Percentiles rank a stretch among this genome's conserved stretches.
Evolutionary conservation across 2,113 vertebrate genomes (phyloP).

Genomic region (Colaptes auratus): DNA sequence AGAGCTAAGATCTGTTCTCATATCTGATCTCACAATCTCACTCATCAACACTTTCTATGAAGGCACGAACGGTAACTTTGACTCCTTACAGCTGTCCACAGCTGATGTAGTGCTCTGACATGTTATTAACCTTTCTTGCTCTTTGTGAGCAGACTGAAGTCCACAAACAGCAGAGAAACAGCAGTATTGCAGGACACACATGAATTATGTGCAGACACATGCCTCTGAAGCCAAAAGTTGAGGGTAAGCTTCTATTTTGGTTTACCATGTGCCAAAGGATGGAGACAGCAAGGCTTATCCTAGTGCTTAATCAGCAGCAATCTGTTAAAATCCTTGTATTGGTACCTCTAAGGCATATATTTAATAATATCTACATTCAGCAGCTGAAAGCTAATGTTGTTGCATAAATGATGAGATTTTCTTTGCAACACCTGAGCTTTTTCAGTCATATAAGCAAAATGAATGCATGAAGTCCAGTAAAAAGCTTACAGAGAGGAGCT

Average conservation of each 20-base stretch:
- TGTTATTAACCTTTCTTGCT: neutral
- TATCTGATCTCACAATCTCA: neutral
- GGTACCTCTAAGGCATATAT: neutral
- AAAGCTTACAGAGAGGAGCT: neutral
- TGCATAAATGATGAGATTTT: neutral
- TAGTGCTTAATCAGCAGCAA: neutral
- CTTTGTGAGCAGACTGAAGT: neutral
- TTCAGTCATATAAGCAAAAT: neutral
- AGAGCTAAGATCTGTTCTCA: neutral
- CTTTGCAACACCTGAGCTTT: neutral
- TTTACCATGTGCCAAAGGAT: rapidly evolving
- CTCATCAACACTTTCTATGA: neutral
- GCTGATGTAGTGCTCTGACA: neutral
- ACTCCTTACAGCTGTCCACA: neutral
- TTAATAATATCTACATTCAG: neutral
- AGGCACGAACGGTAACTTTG: neutral
- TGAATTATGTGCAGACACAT: rapidly evolving
- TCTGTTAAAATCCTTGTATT: neutral
- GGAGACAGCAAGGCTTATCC: neutral
- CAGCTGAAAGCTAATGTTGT: neutral
- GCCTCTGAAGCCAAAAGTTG: neutral
- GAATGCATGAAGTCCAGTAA: neutral
- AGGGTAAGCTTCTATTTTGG: neutral
- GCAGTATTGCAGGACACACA: too few relatives aligned
- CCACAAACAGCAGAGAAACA: neutral